A percentile compares a stretch with the other conserved stretches of the same genome.
These are phyloP conservation scores for Lithobates sylvaticus DNA, from an alignment of 2,797 vertebrate species.

Conservation along the genomic window DNA sequence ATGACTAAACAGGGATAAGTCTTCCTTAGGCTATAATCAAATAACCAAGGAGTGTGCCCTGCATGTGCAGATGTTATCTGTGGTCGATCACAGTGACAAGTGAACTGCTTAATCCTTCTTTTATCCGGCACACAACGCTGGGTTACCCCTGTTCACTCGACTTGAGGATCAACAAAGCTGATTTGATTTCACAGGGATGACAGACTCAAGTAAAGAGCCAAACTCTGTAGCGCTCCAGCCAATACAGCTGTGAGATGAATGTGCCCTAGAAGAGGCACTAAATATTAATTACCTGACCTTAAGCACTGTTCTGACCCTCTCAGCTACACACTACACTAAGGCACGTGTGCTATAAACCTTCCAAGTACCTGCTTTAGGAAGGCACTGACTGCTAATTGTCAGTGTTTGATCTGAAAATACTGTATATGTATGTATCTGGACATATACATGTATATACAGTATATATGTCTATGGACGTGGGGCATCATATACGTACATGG, in stretches of 20 bases:
- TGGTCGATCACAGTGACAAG: slow-evolving; percentile 90
- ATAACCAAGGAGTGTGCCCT: slow-evolving; percentile 85
- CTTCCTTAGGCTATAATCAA: slow-evolving; percentile 82
- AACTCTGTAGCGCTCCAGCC: slow-evolving; percentile 74
- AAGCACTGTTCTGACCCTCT: slow-evolving; percentile 76
- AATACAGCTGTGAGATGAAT: slow-evolving; percentile 80
- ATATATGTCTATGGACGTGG: background rate
- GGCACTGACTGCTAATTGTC: background rate
- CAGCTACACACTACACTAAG: background rate
- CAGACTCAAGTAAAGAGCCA: slow-evolving; percentile 83
- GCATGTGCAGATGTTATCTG: slow-evolving; percentile 87
- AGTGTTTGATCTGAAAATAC: background rate
- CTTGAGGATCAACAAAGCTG: slow-evolving; percentile 88
- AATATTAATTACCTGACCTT: slow-evolving; percentile 85
- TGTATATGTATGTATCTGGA: background rate
- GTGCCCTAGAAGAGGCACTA: slow-evolving; percentile 75
- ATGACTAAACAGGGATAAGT: slow-evolving; percentile 76
- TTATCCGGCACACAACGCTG: slow-evolving; percentile 87
- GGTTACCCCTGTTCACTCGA: slow-evolving; percentile 92
- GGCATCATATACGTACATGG: background rate
- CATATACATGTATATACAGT: background rate
- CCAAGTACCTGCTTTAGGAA: background rate
- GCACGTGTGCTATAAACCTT: background rate
- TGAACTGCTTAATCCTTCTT: slow-evolving; percentile 92
- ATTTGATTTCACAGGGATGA: slow-evolving; percentile 90